Evolutionary conservation across 2,888 invertebrate genomes (phyloP), one percentile per base, ranked within the genome.

Genomic region (Pseudococcus jackbeardsleyi): DNA sequence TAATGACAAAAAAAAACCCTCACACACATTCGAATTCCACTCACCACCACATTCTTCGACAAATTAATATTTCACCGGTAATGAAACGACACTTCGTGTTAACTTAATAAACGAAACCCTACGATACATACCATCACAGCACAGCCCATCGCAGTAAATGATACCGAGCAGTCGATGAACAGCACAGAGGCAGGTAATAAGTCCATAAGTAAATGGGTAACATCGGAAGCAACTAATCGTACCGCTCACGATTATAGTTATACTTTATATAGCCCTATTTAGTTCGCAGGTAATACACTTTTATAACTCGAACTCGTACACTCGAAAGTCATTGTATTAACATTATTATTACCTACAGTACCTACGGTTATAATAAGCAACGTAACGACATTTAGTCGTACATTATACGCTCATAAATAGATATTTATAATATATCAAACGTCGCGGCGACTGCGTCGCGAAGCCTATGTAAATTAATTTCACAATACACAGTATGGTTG

Each of bases 391-490:
- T 77, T 54, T 82, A 82, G 42, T 17, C n/a, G 79, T 82, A 82
- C 33, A 82, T 82, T 82, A 82, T 46, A 42, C 42, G 46, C 15
- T 82, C 79, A 19, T 82, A 82, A 82, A 82, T 82, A 82, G 79
- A 82, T 82, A 46, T 46, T 46, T 46, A 82, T 46, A 46, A 82
- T 46, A 82, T 82, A 82, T 82, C 79, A 46, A 82, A 82, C 46
- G 79, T 19, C 8, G 26, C n/a, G 12, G 26, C 59, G 59, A n/a
- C 6, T n/a, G n/a, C 54, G 54, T 54, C 54, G 54, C 22, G 77
- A 77, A 82, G 39, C 46, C 79, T 42, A 82, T 82, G 79, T 82
- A 82, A 82, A 82, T 82, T 82, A 82, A 82, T 82, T 82, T 82
- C 79, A 82, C 79, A 82, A 82, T 82, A 19, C 79, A 79, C n/a